Evolutionary conservation across 37 sponge, comb jelly and placozoan genomes (phyloP).

Genomic region (Chondrilla cf. caribensis): DNA sequence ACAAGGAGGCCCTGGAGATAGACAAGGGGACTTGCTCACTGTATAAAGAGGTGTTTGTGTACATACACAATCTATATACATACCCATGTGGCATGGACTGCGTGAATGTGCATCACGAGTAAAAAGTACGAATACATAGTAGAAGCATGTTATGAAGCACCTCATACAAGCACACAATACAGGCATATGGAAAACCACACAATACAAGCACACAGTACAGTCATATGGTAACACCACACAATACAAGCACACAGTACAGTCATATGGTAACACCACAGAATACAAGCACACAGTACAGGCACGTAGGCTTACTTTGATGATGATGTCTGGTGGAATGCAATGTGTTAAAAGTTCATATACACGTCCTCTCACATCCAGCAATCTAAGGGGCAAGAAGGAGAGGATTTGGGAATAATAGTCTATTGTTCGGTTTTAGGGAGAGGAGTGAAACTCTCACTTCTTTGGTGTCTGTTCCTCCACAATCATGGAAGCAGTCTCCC

Average conservation of each 20-base stretch:
- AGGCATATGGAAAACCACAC: neutral
- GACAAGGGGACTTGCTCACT: neutral
- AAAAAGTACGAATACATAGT: too few relatives aligned
- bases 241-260: too few relatives aligned
- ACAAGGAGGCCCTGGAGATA: slow-evolving; percentile 62
- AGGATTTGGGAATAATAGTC: neutral
- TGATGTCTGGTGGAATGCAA: slow-evolving; percentile 94
- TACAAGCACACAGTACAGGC: too few relatives aligned
- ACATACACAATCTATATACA: neutral
- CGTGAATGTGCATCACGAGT: neutral
- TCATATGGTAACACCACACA: too few relatives aligned
- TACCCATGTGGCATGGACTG: neutral
- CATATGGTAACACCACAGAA: neutral
- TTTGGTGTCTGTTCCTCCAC: slow-evolving; percentile 95
- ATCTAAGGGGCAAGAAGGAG: slow-evolving; percentile 22
- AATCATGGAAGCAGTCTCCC: slow-evolving; percentile 87
- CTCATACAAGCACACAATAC: too few relatives aligned
- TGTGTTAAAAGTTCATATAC: slow-evolving; percentile 92
- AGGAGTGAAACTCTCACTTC: slow-evolving; percentile 56
- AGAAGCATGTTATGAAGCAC: too few relatives aligned
- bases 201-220: too few relatives aligned
- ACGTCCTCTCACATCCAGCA: slow-evolving; percentile 83
- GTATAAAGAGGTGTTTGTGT: too few relatives aligned
- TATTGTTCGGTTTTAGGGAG: too few relatives aligned
- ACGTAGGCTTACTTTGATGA: slow-evolving; percentile 67